These are phyloP conservation scores for Argyresthia albistria DNA, from an alignment of 2,888 invertebrate genomes.

Conservation along the genomic window DNA sequence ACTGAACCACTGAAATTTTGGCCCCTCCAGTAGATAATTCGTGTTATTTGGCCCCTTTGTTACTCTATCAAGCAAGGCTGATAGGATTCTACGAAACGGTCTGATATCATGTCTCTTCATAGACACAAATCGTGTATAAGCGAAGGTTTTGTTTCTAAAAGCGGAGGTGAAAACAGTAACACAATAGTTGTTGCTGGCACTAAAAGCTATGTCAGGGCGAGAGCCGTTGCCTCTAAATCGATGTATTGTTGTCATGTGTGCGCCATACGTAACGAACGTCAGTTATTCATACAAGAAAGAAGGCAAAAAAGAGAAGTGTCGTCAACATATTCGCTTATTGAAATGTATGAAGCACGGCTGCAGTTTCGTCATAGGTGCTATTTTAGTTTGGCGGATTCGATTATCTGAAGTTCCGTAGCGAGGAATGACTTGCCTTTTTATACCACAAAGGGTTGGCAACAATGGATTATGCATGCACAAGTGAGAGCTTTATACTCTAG, in stretches of 20 bases:
- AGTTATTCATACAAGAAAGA: slow-evolving; percentile 4
- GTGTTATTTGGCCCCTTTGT: too few species aligned
- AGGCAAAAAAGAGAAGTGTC: slow-evolving; percentile 13
- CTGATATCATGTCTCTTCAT: too few species aligned
- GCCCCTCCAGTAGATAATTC: too few species aligned
- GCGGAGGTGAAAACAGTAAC: slow-evolving; percentile 29
- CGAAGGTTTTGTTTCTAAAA: slow-evolving; percentile 12
- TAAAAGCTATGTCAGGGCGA: slow-evolving; percentile 30
- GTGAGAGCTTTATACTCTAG: too few species aligned
- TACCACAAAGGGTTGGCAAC: too few species aligned
- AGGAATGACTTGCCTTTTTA: too few species aligned
- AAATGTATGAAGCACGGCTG: slow-evolving; percentile 4
- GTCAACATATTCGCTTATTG: slow-evolving; percentile 1
- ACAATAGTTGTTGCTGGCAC: slow-evolving; percentile 27
- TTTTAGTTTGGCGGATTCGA: too few species aligned
- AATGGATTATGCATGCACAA: too few species aligned
- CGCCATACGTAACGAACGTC: slow-evolving; percentile 24
- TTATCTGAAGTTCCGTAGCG: too few species aligned
- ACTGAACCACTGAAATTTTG: slow-evolving; percentile 10
- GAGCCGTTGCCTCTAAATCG: slow-evolving; percentile 23
- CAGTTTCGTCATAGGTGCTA: slow-evolving; percentile 6
- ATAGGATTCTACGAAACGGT: too few species aligned
- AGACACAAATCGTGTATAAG: background rate
- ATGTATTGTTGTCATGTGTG: slow-evolving; percentile 19
- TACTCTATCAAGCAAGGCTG: too few species aligned